Evolutionary conservation across 2,797 vertebrate species (phyloP).

Genomic region (Rousettus madagascariensis): DNA sequence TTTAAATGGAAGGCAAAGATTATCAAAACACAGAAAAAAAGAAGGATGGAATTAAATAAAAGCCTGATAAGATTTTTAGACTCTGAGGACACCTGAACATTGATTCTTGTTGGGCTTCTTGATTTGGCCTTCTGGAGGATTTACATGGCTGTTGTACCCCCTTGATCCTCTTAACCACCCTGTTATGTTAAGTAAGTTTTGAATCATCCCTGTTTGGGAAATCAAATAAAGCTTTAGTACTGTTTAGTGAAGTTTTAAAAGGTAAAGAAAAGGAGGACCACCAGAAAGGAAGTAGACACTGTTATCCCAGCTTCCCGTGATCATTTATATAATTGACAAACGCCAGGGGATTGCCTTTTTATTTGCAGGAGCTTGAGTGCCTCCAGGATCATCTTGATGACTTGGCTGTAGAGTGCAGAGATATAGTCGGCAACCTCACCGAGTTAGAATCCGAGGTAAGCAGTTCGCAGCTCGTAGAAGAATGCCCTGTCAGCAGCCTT

Average conservation of each 20-base stretch:
- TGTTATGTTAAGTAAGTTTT: neutral
- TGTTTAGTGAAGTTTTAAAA: slow-evolving; percentile 3
- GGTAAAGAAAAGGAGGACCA: neutral
- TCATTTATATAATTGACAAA: neutral
- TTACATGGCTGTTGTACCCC: neutral
- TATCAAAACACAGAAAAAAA: neutral
- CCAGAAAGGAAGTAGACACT: neutral
- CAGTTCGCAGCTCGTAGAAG: neutral
- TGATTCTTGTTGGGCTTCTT: neutral
- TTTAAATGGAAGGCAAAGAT: neutral
- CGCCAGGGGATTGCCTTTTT: neutral
- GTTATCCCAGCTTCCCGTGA: neutral
- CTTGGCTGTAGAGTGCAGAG: slow-evolving; percentile 90
- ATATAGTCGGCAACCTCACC: slow-evolving; percentile 95
- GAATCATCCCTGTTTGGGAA: neutral
- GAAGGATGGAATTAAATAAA: neutral
- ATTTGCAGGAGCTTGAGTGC: slow-evolving; percentile 93
- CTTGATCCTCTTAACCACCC: neutral
- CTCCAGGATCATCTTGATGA: slow-evolving; percentile 97
- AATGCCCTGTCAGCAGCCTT: neutral
- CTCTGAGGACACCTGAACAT: neutral
- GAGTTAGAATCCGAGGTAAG: slow-evolving; percentile 96
- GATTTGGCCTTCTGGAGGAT: neutral
- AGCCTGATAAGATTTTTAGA: neutral
- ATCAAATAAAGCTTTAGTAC: neutral